Conservation (phyloP, 1,140 invertebrate species). For the Odontomachus brunneus region DNA sequence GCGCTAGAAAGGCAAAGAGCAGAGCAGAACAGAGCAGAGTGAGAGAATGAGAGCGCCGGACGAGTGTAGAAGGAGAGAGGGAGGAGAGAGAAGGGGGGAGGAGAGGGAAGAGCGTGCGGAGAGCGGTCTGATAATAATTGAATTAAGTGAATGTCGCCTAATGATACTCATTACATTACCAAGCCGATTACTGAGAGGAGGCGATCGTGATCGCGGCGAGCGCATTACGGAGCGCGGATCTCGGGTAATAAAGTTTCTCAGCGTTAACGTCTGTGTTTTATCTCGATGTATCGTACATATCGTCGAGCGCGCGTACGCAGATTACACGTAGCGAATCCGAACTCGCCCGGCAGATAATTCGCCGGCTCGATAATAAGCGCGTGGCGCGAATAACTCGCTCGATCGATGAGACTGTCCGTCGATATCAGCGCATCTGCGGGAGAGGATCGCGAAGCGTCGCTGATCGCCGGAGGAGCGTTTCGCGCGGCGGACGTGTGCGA, state of each 20-base stretch:
- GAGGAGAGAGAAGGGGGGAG: neutral
- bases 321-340: conserved; percentile 33
- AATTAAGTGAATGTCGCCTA: conserved; percentile 74
- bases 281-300: conserved; percentile 51
- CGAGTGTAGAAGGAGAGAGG: neutral
- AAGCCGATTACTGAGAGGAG: conserved; percentile 42
- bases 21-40: conserved; percentile 4
- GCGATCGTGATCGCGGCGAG: conserved; percentile 51
- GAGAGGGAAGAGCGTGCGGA: neutral
- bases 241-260: conserved; percentile 45
- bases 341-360: conserved; percentile 43
- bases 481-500: too few relatives aligned
- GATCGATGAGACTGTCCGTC: neutral
- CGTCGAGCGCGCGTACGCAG: neutral
- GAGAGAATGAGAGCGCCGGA: too few relatives aligned
- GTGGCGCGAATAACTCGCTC: conserved; percentile 21
- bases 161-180: conserved; percentile 73
- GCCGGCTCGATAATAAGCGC: conserved; percentile 28
- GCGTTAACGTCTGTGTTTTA: conserved; percentile 48
- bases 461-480: conserved; percentile 3
- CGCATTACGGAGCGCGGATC: conserved; percentile 31
- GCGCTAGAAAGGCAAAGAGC: conserved; percentile 12
- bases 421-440: neutral
- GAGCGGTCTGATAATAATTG: conserved; percentile 71
- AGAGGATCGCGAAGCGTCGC: conserved; percentile 22